Evolutionary conservation across 2,113 vertebrate genomes (phyloP).

Genomic region (Xiphophorus maculatus): DNA sequence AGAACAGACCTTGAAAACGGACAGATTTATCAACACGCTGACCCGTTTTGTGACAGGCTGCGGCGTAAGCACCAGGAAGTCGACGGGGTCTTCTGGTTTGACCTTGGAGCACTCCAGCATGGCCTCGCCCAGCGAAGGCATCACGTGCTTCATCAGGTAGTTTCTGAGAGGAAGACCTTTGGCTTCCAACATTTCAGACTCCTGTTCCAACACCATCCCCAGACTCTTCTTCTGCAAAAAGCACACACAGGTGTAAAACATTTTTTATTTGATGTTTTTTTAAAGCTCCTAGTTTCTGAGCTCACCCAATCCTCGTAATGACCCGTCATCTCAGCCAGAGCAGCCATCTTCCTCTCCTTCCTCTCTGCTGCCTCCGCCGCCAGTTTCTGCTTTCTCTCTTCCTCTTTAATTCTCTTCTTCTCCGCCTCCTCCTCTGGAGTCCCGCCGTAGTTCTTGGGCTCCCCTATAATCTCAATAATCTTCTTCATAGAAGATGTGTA

Average conservation of each 20-base stretch:
- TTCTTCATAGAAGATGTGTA: constrained; percentile 78
- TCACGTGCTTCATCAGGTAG: constrained; percentile 92
- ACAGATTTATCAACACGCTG: background rate
- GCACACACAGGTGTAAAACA: background rate
- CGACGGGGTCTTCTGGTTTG: constrained; percentile 90
- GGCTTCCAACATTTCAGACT: constrained; percentile 85
- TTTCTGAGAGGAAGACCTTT: constrained; percentile 86
- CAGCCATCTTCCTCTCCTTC: constrained; percentile 75
- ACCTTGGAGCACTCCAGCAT: constrained; percentile 86
- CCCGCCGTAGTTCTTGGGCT: constrained; percentile 85
- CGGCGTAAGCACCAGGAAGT: constrained; percentile 86
- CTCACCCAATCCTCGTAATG: constrained; percentile 90
- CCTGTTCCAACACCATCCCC: constrained; percentile 85
- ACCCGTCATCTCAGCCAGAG: constrained; percentile 78
- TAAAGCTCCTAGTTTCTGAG: background rate
- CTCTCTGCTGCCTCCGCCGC: constrained; percentile 72
- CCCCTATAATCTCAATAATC: constrained; percentile 84
- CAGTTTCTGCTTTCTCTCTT: constrained; percentile 72
- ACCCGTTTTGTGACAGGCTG: rapidly evolving
- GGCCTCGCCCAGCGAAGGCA: constrained; percentile 88
- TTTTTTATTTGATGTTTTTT: background rate
- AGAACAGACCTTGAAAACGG: background rate
- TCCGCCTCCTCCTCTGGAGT: constrained; percentile 83
- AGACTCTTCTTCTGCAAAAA: constrained; percentile 79
- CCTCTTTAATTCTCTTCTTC: constrained; percentile 72